Conservation (phyloP, 2,888 invertebrate species). For the Rhingia rostrata region DNA sequence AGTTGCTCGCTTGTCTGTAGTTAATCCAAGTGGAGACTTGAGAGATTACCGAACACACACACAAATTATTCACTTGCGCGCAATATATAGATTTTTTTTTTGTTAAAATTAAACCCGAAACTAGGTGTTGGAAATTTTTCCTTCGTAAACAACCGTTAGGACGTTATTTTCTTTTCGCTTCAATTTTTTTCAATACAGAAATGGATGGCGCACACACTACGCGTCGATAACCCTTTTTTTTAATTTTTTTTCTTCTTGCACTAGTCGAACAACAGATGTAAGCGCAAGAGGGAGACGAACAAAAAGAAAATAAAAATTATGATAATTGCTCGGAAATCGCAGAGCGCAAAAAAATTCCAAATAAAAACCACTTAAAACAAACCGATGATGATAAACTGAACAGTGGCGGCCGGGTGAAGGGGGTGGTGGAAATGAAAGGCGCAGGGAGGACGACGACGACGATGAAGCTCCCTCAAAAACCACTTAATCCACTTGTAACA, state of each 20-base stretch:
- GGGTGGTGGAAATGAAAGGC: slow-evolving; percentile 26
- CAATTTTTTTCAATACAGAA: slow-evolving; percentile 13
- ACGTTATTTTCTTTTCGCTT: slow-evolving; percentile 19
- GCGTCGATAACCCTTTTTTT: slow-evolving; percentile 65
- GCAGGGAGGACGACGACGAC: slow-evolving; percentile 45
- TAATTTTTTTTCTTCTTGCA: slow-evolving; percentile 29
- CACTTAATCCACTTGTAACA: slow-evolving; percentile 75
- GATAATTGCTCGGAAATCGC: slow-evolving; percentile 70
- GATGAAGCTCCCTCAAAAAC: slow-evolving; percentile 72
- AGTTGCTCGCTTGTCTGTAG: slow-evolving; percentile 16
- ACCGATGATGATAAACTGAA: slow-evolving; percentile 62
- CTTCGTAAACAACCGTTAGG: slow-evolving; percentile 41
- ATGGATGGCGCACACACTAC: slow-evolving; percentile 26
- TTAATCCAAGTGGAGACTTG: slow-evolving; percentile 26
- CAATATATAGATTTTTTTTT: background rate
- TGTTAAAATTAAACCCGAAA: background rate
- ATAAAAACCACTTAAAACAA: slow-evolving; percentile 72
- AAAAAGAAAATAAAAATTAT: slow-evolving; percentile 14
- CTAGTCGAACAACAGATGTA: slow-evolving; percentile 38
- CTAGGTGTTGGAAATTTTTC: background rate
- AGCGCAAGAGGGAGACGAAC: slow-evolving; percentile 9
- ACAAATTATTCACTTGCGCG: background rate
- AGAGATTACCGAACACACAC: background rate
- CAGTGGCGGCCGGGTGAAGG: background rate
- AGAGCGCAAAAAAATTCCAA: slow-evolving; percentile 39